phyloP scores from a whole-genome alignment of 2,888 invertebrate genomes.

The Heteromyza rotundicornis region DNA sequence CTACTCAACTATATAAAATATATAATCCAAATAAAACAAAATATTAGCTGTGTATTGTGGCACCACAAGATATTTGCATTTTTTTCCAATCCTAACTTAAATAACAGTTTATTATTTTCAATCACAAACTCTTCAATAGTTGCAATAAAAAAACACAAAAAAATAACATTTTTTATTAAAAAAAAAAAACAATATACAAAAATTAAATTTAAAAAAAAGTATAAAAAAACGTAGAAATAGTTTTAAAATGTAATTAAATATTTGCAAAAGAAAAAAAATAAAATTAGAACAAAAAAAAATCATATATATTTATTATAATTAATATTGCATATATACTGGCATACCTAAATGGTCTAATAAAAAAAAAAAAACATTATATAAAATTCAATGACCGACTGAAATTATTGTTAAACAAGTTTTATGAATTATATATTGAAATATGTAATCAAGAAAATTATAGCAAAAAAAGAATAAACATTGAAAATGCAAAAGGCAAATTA shows the following conservation, averaged over 20 bases:
- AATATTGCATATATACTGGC: conserved; percentile 15
- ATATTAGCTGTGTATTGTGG: too few species aligned
- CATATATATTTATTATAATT: conserved; percentile 14
- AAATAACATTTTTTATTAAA: too few species aligned
- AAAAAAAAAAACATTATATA: conserved; percentile 8
- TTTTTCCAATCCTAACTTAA: too few species aligned
- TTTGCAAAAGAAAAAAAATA: conserved; percentile 26
- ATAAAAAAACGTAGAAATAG: conserved; percentile 22
- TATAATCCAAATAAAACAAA: too few species aligned
- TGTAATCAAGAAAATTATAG: conserved; percentile 29
- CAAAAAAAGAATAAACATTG: conserved; percentile 26
- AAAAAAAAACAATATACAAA: not conserved
- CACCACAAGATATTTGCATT: too few species aligned
- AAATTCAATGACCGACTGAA: conserved; percentile 54
- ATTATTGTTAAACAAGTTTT: conserved; percentile 57
- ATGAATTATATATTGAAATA: conserved; percentile 38
- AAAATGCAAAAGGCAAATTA: conserved; percentile 19
- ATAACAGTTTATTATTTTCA: too few species aligned
- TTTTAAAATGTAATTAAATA: conserved; percentile 30
- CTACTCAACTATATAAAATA: too few species aligned
- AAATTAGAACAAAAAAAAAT: not conserved
- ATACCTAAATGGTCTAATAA: conserved; percentile 22
- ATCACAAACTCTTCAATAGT: too few species aligned
- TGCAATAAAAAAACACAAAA: too few species aligned
- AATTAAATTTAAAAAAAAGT: conserved; percentile 24